Evolutionary conservation across 2,888 invertebrate species (phyloP), one percentile per base, ranked within the genome.

Genomic region (Xylocampa areola): DNA sequence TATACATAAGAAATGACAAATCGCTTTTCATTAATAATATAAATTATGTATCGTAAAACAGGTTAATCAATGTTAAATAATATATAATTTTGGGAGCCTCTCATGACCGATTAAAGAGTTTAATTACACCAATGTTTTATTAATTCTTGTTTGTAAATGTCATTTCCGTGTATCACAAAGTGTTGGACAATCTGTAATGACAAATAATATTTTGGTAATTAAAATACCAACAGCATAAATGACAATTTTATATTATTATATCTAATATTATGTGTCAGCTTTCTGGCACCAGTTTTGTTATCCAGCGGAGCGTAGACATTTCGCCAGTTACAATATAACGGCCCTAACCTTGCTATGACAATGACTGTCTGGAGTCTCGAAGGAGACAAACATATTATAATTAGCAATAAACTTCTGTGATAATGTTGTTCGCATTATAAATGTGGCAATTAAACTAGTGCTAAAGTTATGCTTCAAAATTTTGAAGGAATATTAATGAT

Each of bases 301-400:
- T 43, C 16, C 30, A 37, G 19, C 27, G 32, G 16, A 49, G 29
- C 36, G 44, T 53, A 30, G 33, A 37, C 30, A 57, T 49, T 44
- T 49, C 1, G 30, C 17, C 50, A 60, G 49, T 55, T 40, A 35
- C 35, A 41, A 30, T 40, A 35, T 60, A 66, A 21, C 47, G 44
- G 32, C 32, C 7, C 14, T 52, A 63, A 72, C 68, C 62, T 69
- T 55, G 68, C 30, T 43, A 39, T 68, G 73, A 55, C 62, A 73
- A 58, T 61, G 49, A 44, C 64, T 71, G 64, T 64, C 64, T 68
- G 45, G 47, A 51, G 53, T 48, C 52, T 55, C 40, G 27, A 41
- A 59, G 45, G 50, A 73, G 70, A 57, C 47, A 49, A 69, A 69
- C 54, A 68, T 69, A 54, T 59, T 59, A 49, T 54, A 54, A 66